phyloP scores from a whole-genome alignment of 2,888 invertebrate genomes.

The Heterodera filipjevi region DNA sequence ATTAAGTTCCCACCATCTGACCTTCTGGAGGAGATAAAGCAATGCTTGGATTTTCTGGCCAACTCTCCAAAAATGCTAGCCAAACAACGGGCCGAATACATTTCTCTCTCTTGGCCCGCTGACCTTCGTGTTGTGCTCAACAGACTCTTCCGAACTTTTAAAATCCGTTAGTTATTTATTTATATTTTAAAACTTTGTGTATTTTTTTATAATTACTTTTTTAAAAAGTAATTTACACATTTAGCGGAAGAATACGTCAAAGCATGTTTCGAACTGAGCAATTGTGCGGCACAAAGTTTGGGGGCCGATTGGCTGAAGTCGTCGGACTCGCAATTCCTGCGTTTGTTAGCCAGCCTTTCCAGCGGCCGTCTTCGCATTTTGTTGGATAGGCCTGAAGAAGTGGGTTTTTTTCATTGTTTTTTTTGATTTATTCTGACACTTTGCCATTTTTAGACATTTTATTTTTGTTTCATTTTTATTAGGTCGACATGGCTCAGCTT shows the following conservation, averaged over 20 bases:
- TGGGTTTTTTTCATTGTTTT: background rate
- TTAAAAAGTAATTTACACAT: background rate
- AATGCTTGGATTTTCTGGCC: constrained; percentile 23
- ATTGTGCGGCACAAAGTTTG: constrained; percentile 10
- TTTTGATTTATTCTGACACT: too few species aligned
- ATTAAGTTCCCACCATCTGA: constrained; percentile 18
- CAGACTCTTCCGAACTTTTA: constrained; percentile 22
- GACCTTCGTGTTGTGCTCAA: constrained; percentile 23
- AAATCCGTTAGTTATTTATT: constrained; percentile 5
- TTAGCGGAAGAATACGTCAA: constrained; percentile 20
- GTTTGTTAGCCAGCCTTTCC: constrained; percentile 21
- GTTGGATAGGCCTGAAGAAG: constrained; percentile 18
- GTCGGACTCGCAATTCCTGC: constrained; percentile 21
- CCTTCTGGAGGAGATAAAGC: constrained; percentile 15
- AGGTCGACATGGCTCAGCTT: constrained; percentile 28
- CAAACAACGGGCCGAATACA: constrained; percentile 11
- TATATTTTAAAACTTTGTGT: too few species aligned
- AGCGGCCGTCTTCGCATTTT: constrained; percentile 17
- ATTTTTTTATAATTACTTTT: background rate
- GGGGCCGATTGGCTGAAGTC: constrained; percentile 20
- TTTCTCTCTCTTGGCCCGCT: constrained; percentile 24
- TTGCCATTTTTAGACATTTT: background rate
- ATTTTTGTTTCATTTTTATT: background rate
- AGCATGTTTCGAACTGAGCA: constrained; percentile 10
- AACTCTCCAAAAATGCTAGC: constrained; percentile 5